Evolutionary conservation across 1,140 invertebrate species (phyloP), one percentile per base, ranked within the genome.

Genomic region (Polyergus mexicanus): DNA sequence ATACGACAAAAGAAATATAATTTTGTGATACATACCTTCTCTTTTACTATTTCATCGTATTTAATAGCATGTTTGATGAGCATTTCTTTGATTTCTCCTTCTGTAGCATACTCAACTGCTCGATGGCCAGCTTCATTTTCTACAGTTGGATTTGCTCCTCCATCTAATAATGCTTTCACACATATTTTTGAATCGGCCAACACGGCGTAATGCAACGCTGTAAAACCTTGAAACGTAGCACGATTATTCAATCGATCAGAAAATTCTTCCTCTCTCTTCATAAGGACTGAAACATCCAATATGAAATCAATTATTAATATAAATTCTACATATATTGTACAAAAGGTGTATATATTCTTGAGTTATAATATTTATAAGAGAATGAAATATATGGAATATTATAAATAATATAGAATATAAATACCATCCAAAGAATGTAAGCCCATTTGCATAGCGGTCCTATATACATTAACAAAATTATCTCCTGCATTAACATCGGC

Each of bases 171-270:
- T 41, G 95, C 93, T 88, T 95, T 93, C 0, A 96, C 96, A 68
- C 96, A 96, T 22, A 95, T 95, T 28, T 95, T 91, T 90, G 97
- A 97, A 95, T 98, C 97, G 16, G 96, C 95, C 44, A 99, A 94
- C 60, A 97, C 97, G 22, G 98, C 98, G 96, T 99, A 99, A 94
- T 99, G 98, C 60, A 99, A 95, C 62, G 98, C 96, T 72, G 98
- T 99, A 94, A 98, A 98, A 25, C 98, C 98, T 85, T 96, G 95
- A 93, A 98, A 99, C 11, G 96, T 97, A 0, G 97, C 98, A 90
- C 96, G 96, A 85, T 95, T 97, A 90, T 97, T 98, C 80, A 99
- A 95, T 35, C 95, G 92, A 87, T 97, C 96, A 89, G 96, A 97
- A 94, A 99, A 99, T 93, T 98, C 97, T 62, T 97, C 97, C 92